Evolutionary conservation across 2,797 vertebrate genomes (phyloP), one percentile per base, ranked within the genome.

Genomic region (Neomorphus geoffroyi): DNA sequence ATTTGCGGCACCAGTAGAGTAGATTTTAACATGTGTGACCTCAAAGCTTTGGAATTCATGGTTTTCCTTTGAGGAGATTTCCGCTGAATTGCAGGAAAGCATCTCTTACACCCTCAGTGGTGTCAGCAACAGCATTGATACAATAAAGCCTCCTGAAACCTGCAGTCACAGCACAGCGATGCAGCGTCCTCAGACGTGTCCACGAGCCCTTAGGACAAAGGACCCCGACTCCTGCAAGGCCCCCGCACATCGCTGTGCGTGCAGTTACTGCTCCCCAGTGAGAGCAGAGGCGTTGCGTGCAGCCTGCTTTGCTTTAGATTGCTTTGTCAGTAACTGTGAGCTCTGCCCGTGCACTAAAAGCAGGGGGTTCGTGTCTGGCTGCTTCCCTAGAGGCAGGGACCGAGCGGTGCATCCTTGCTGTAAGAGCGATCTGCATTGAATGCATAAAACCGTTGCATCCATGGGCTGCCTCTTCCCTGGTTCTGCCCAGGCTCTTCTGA

Each of bases 31-130:
- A 74, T 27, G 33, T 27, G 87, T 96, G 94, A 96, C 87, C 94
- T 96, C 85, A 96, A 94, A 92, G 96, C 94, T 95, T 91, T 96
- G 95, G 93, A 96, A 96, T 96, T 95, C 94, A 30, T 64, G 85
- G 56, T 79, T 95, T 93, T 82, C 83, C 92, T 96, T 94, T 88
- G 92, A 96, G 95, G 88, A 88, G 57, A 54, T 33, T 80, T 78
- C 61, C 1, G 0, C 65, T 78, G 50, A 58, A 65, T 48, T 56
- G 75, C 88, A 58, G 81, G 67, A 62, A 84, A 90, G 70, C 79
- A 57, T 88, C 54, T 91, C 88, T 80, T 24, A 28, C 73, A 87
- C 77, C 64, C 88, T 8, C 1, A 4, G 43, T 57, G 86, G 50
- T 73, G 77, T 81, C 64, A 82, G 90, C 96, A 79, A 19, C 92